These are phyloP conservation scores for Scortum barcoo DNA, from an alignment of 2,113 vertebrate species.

Conservation along the genomic window DNA sequence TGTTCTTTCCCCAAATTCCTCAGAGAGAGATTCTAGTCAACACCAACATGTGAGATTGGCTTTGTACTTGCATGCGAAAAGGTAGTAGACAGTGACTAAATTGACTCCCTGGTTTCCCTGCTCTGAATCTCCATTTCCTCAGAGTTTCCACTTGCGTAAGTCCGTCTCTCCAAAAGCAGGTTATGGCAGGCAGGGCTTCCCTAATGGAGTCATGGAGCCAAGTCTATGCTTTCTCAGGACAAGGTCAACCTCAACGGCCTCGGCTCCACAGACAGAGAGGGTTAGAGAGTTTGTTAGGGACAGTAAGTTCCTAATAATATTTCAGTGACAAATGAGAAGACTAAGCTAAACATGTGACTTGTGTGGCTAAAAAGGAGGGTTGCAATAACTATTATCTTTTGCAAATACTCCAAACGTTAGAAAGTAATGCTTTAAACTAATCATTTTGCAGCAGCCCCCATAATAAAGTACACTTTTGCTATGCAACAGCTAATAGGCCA, in stretches of 20 bases:
- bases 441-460: background rate
- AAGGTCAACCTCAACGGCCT: slow-evolving; percentile 83
- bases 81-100: slow-evolving; percentile 88
- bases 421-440: slow-evolving; percentile 3
- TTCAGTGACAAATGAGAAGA: slow-evolving; percentile 40
- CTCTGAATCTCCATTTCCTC: slow-evolving; percentile 93
- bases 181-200: slow-evolving; percentile 84
- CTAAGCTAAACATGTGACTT: slow-evolving; percentile 19
- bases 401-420: slow-evolving; percentile 11
- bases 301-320: slow-evolving; percentile 51
- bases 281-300: slow-evolving; percentile 41
- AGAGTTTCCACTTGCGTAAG: slow-evolving; percentile 95
- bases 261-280: slow-evolving; percentile 54
- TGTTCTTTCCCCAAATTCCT: slow-evolving; percentile 92
- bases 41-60: slow-evolving; percentile 84
- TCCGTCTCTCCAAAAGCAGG: slow-evolving; percentile 87
- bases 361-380: background rate
- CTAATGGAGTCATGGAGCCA: slow-evolving; percentile 86
- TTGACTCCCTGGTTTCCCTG: slow-evolving; percentile 90
- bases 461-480: slow-evolving; percentile 37
- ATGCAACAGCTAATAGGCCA: slow-evolving; percentile 23
- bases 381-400: background rate
- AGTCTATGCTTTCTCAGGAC: slow-evolving; percentile 86
- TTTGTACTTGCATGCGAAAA: slow-evolving; percentile 93
- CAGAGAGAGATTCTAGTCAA: slow-evolving; percentile 89